A percentile compares a stretch with the other conserved stretches of the same genome.
phyloP scores from a whole-genome alignment of 2,113 vertebrate genomes.

The Hemicordylus capensis region DNA sequence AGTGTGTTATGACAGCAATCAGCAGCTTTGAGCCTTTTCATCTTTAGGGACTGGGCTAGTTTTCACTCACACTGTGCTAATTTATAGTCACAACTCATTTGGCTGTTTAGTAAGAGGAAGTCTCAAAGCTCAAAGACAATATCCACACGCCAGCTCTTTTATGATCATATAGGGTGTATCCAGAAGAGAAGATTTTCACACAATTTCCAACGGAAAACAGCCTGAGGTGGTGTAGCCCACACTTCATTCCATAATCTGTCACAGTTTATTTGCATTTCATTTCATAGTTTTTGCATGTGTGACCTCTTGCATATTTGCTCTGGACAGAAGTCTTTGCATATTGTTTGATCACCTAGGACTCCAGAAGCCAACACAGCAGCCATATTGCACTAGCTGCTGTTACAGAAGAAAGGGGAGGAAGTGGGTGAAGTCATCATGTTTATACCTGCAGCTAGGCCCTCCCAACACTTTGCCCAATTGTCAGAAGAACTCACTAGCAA shows the following conservation, averaged over 20 bases:
- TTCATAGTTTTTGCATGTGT: background rate
- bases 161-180: background rate
- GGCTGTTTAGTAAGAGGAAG: background rate
- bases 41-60: background rate
- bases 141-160: background rate
- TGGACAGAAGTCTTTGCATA: too few relatives aligned
- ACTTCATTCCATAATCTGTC: background rate
- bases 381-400: too few relatives aligned
- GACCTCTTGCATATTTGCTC: background rate
- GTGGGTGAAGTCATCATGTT: too few relatives aligned
- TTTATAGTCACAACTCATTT: background rate
- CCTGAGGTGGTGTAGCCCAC: too few relatives aligned
- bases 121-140: background rate
- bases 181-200: background rate
- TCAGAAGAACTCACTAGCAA: too few relatives aligned
- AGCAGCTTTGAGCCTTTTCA: background rate
- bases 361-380: too few relatives aligned
- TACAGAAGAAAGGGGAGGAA: too few relatives aligned
- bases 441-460: too few relatives aligned
- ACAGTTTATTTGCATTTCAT: background rate
- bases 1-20: background rate
- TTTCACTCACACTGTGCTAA: background rate
- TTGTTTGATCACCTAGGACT: too few relatives aligned
- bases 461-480: too few relatives aligned
- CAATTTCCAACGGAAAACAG: background rate